Percentiles rank a stretch among this genome's conserved stretches.
phyloP scores from a whole-genome alignment of 2,797 vertebrate genomes.

The Periparus ater region DNA sequence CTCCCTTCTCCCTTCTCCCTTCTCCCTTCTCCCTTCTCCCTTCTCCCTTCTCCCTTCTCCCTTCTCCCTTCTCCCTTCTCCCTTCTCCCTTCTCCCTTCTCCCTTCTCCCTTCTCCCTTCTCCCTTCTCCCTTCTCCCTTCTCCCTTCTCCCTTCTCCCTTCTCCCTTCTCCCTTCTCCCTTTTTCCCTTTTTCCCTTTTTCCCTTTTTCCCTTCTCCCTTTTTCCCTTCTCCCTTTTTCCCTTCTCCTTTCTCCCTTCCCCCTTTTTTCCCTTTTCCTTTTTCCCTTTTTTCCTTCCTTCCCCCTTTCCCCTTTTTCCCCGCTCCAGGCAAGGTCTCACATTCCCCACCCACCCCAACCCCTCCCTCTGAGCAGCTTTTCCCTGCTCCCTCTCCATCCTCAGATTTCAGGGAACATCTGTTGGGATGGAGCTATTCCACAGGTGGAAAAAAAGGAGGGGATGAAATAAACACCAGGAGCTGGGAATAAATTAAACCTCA shows the following conservation, averaged over 20 bases:
- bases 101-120: neutral
- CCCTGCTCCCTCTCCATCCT: neutral
- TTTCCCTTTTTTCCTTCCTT: no score
- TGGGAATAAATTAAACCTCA: conserved; percentile 17
- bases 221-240: no score
- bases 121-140: no score
- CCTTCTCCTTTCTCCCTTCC: neutral
- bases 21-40: no score
- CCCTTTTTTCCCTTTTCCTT: no score
- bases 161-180: no score
- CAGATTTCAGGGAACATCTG: conserved; percentile 39
- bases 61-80: no score
- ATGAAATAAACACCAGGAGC: neutral
- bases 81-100: neutral
- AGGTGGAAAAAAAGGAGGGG: neutral
- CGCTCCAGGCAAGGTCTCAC: neutral
- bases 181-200: neutral
- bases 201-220: neutral
- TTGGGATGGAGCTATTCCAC: neutral
- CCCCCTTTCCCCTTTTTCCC: neutral
- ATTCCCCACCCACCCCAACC: neutral
- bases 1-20: no score
- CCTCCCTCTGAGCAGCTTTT: neutral
- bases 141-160: neutral
- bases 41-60: neutral